phyloP scores from a whole-genome alignment of 2,113 vertebrate species.

The Ginglymostoma cirratum region DNA sequence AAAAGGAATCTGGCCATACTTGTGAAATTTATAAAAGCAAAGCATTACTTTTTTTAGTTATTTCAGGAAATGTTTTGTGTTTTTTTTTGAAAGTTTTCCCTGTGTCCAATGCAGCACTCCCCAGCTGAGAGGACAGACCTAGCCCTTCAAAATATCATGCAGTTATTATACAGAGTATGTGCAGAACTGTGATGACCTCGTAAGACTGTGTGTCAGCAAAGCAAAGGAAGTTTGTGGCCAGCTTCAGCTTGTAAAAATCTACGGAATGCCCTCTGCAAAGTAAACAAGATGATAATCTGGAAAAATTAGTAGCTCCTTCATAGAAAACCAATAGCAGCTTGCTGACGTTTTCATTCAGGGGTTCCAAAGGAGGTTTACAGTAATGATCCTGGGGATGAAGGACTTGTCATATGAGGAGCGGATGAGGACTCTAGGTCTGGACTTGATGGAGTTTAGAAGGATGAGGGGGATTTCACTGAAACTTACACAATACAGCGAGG shows the following conservation, averaged over 20 bases:
- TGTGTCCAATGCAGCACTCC: not conserved
- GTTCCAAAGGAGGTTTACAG: too few species aligned
- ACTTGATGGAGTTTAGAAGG: too few species aligned
- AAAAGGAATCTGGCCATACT: not conserved
- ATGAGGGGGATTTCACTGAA: too few species aligned
- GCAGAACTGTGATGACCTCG: too few species aligned
- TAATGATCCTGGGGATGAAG: too few species aligned
- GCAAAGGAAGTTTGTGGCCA: not conserved
- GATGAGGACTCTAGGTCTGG: too few species aligned
- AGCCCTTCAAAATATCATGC: not conserved
- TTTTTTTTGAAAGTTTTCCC: not conserved
- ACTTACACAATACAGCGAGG: too few species aligned
- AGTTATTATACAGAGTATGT: not conserved
- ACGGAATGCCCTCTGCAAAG: not conserved
- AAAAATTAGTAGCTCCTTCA: constrained; percentile 3
- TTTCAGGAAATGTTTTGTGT: not conserved
- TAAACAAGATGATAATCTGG: not conserved
- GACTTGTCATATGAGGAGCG: too few species aligned
- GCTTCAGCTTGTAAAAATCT: not conserved
- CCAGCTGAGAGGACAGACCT: not conserved
- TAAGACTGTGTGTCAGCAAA: not conserved
- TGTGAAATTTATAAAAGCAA: not conserved
- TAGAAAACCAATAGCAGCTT: not conserved
- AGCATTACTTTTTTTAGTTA: not conserved
- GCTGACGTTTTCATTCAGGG: not conserved